phyloP scores from a whole-genome alignment of 2,888 invertebrate species.

The Caenorhabditis sulstoni region DNA sequence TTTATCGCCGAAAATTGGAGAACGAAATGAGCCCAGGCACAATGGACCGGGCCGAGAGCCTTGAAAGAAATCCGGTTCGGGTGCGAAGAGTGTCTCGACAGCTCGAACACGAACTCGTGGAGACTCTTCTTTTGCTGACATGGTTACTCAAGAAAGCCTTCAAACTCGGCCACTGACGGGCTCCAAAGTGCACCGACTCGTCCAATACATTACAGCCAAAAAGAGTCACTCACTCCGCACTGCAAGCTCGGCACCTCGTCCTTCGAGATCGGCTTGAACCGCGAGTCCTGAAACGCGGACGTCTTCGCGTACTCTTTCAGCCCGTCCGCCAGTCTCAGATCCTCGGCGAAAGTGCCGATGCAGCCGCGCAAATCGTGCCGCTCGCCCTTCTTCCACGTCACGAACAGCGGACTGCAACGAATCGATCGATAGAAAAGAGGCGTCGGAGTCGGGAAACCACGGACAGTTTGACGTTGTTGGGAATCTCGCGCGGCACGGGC shows the following conservation, averaged over 20 bases:
- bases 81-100: no score
- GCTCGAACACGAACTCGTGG: no score
- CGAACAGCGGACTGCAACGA: conserved; percentile 92
- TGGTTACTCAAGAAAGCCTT: no score
- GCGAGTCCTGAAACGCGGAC: conserved; percentile 93
- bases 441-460: not conserved
- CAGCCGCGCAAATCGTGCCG: conserved; percentile 96
- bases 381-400: conserved; percentile 98
- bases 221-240: conserved; percentile 69
- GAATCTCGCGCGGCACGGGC: conserved; percentile 89
- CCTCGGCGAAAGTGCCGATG: conserved; percentile 91
- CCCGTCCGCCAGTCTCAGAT: conserved; percentile 65
- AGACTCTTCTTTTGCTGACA: no score
- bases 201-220: no score
- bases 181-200: no score
- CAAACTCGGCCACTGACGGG: no score
- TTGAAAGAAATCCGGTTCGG: no score
- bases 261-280: conserved; percentile 94
- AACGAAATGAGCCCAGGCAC: no score
- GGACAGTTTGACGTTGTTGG: conserved; percentile 80
- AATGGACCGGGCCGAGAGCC: no score
- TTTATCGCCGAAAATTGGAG: no score
- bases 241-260: conserved; percentile 90
- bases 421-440: not conserved
- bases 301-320: conserved; percentile 77